Conservation (phyloP, 2,113 vertebrate genomes). For the Vombatus ursinus region DNA sequence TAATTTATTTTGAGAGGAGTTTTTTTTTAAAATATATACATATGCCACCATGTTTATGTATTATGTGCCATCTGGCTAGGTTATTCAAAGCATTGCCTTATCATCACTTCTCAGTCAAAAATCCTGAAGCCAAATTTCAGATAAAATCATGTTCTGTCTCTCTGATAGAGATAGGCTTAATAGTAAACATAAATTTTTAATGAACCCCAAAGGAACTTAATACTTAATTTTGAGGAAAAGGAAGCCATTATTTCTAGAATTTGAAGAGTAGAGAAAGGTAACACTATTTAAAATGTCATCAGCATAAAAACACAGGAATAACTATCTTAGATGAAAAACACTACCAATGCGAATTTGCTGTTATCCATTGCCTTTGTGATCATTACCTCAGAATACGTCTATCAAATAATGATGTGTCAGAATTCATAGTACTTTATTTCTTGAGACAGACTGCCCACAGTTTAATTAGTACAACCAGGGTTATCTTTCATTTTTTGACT, state of each 20-base stretch:
- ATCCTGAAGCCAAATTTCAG: neutral
- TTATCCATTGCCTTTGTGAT: neutral
- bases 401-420: neutral
- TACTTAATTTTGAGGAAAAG: slow-evolving; percentile 44
- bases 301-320: neutral
- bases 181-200: slow-evolving; percentile 18
- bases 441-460: neutral
- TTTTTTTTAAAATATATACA: neutral
- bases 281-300: neutral
- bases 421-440: neutral
- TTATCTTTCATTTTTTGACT: neutral
- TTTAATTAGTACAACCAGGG: neutral
- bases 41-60: neutral
- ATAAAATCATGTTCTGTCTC: neutral
- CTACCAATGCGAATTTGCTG: neutral
- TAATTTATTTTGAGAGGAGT: neutral
- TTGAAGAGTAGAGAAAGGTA: slow-evolving; percentile 36
- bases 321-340: slow-evolving; percentile 7
- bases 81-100: neutral
- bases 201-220: slow-evolving; percentile 4
- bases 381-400: neutral
- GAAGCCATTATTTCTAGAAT: neutral
- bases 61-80: neutral
- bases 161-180: neutral
- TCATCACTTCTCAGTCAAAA: neutral